A percentile compares a stretch with the other conserved stretches of the same genome.
These are phyloP conservation scores for Sebastiscus albofasciatus DNA, from an alignment of 2,797 vertebrate genomes.

Conservation along the genomic window DNA sequence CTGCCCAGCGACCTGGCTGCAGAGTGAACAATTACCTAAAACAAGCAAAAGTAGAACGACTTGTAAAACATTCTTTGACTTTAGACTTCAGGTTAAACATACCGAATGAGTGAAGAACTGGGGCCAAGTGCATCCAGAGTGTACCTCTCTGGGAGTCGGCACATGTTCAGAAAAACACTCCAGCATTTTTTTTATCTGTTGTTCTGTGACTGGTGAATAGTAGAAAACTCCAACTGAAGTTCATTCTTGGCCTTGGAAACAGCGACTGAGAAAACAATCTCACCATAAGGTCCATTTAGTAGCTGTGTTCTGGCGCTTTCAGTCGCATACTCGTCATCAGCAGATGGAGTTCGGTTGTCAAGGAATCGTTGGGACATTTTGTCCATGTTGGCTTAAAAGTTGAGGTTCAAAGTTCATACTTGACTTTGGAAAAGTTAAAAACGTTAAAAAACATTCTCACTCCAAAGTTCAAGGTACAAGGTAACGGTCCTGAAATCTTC, in stretches of 20 bases:
- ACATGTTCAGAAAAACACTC: neutral
- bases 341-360: neutral
- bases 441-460: neutral
- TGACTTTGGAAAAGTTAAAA: neutral
- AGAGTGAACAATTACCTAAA: constrained; percentile 50
- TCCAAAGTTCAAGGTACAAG: neutral
- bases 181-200: neutral
- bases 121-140: neutral
- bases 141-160: neutral
- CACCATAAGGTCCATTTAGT: neutral
- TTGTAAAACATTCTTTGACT: constrained; percentile 38
- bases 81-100: constrained; percentile 33
- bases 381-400: neutral
- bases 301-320: neutral
- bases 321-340: neutral
- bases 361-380: neutral
- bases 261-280: neutral
- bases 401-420: neutral
- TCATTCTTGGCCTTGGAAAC: neutral
- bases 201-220: neutral
- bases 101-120: neutral
- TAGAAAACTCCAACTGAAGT: neutral
- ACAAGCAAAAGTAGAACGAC: constrained; percentile 25
- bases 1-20: constrained; percentile 8
- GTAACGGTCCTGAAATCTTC: neutral